phyloP scores from a whole-genome alignment of 2,113 vertebrate species.

The Synodontis membranacea region DNA sequence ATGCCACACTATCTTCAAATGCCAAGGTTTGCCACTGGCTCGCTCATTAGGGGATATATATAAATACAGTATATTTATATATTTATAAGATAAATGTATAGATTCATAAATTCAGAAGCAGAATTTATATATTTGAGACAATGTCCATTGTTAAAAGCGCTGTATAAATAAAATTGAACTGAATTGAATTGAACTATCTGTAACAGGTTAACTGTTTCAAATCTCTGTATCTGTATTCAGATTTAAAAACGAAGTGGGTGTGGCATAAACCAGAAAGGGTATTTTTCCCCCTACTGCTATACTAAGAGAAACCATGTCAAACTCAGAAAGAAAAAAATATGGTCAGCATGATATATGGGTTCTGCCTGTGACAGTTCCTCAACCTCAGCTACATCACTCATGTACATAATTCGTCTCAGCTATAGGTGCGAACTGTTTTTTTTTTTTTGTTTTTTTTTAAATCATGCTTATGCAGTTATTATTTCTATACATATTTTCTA shows the following conservation, averaged over 20 bases:
- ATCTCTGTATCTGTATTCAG: not conserved
- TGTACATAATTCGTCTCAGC: not conserved
- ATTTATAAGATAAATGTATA: no score
- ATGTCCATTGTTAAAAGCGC: no score
- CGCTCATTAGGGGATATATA: no score
- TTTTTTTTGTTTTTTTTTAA: no score
- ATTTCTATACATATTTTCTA: no score
- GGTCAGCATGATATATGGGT: not conserved
- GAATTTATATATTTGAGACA: no score
- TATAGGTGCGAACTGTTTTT: not conserved
- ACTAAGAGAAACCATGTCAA: not conserved
- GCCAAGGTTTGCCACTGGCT: no score
- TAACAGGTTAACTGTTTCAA: not conserved
- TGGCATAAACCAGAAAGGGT: not conserved
- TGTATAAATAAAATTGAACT: no score
- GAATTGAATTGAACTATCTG: no score
- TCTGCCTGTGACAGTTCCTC: not conserved
- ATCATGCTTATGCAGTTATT: not conserved
- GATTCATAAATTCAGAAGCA: no score
- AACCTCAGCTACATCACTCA: not conserved
- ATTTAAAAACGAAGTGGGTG: not conserved
- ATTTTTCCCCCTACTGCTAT: not conserved
- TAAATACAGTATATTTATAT: no score
- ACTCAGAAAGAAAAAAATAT: not conserved
- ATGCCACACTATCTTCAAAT: no score